Percentiles rank a stretch among this genome's conserved stretches.
Evolutionary conservation across 35 echinoderm and acorn worm genomes (phyloP).

Genomic region (Anneissia japonica): DNA sequence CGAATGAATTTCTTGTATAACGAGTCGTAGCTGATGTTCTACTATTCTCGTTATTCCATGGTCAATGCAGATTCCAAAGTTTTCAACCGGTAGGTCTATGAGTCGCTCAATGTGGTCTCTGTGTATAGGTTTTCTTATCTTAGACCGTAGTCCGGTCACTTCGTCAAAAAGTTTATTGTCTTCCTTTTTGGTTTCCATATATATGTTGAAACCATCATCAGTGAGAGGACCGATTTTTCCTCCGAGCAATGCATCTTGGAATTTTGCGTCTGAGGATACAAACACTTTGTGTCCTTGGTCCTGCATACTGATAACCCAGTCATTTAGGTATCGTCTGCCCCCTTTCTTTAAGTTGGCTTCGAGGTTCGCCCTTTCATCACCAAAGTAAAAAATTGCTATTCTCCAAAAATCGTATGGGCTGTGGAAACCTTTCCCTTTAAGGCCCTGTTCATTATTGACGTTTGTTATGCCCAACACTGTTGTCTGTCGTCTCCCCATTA

Average conservation of each 20-base stretch:
- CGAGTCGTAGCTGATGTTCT: too few relatives aligned
- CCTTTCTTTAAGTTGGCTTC: background rate
- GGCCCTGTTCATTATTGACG: background rate
- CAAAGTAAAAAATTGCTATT: background rate
- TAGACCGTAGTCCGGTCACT: background rate
- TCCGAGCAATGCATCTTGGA: background rate
- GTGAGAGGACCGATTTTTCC: background rate
- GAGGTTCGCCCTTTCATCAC: background rate
- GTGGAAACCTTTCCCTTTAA: background rate
- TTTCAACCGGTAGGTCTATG: too few relatives aligned
- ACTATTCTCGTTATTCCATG: too few relatives aligned
- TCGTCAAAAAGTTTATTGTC: background rate
- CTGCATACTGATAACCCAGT: background rate
- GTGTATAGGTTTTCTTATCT: too few relatives aligned
- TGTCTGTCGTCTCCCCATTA: background rate
- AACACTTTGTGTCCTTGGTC: background rate
- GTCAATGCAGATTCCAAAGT: too few relatives aligned
- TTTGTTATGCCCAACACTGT: constrained; percentile 5
- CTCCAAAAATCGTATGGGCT: constrained; percentile 13
- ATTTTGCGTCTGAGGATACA: background rate
- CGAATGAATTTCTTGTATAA: too few relatives aligned
- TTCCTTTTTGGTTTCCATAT: background rate
- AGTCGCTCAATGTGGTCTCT: too few relatives aligned
- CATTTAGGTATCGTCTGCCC: background rate
- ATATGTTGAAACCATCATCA: background rate